These are phyloP conservation scores for Pandion haliaetus DNA, from an alignment of 2,113 vertebrate species.

Conservation along the genomic window DNA sequence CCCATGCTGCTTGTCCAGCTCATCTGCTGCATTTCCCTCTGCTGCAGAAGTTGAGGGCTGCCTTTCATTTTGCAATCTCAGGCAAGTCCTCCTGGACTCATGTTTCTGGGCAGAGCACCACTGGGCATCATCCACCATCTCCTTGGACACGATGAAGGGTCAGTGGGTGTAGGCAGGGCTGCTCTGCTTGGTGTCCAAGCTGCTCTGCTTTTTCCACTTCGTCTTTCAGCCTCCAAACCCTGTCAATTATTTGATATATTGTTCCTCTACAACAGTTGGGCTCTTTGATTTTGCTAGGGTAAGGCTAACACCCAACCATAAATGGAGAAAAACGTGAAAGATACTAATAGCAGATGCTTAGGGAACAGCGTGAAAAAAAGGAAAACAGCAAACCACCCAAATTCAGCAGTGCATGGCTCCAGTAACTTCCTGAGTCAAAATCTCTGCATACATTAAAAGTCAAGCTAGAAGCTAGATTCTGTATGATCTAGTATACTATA, in stretches of 20 bases:
- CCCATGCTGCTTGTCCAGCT: neutral
- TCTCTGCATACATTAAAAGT: neutral
- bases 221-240: neutral
- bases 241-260: neutral
- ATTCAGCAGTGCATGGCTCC: neutral
- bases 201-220: neutral
- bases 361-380: neutral
- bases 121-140: neutral
- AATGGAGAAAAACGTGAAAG: neutral
- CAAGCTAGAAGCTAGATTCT: neutral
- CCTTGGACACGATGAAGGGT: neutral
- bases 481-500: neutral
- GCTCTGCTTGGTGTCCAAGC: neutral
- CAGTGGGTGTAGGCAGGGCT: neutral
- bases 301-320: neutral
- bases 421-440: neutral
- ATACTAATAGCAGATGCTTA: neutral
- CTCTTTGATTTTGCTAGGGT: neutral
- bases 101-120: neutral
- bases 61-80: neutral
- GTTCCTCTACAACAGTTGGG: neutral
- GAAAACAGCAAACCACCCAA: neutral
- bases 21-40: neutral
- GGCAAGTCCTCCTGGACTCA: neutral
- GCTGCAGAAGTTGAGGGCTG: neutral